Conservation (phyloP, 2,113 vertebrate genomes). For the Caranx melampygus region DNA sequence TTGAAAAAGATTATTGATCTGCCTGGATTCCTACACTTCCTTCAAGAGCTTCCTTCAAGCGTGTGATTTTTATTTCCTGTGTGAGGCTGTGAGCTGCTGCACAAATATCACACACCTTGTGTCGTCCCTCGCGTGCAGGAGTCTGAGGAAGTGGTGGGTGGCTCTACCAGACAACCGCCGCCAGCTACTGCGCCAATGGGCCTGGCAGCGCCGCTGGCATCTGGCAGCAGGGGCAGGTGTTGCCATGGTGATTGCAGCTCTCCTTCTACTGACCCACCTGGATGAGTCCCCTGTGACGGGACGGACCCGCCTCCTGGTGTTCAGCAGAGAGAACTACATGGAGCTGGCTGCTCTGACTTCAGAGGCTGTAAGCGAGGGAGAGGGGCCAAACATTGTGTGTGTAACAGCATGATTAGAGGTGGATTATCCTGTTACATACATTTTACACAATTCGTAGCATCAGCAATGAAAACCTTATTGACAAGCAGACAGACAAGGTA, state of each 20-base stretch:
- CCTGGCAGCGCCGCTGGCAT: conserved; percentile 88
- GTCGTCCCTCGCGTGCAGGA: conserved; percentile 79
- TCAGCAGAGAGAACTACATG: conserved; percentile 90
- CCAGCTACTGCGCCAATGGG: conserved; percentile 86
- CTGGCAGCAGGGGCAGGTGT: conserved; percentile 79
- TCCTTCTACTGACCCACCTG: conserved; percentile 92
- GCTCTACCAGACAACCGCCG: conserved; percentile 89
- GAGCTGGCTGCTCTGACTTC: conserved; percentile 89
- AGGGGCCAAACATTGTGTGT: neutral
- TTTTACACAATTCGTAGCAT: neutral
- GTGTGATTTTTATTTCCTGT: neutral
- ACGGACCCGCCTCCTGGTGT: conserved; percentile 88
- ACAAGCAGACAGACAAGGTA: neutral
- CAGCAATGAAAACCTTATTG: neutral
- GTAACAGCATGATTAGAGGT: neutral
- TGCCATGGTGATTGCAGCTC: conserved; percentile 81
- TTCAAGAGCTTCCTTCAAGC: no score
- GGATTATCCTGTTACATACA: neutral
- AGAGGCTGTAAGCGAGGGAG: conserved; percentile 83
- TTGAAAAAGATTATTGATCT: conserved; percentile 5
- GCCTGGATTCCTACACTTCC: neutral
- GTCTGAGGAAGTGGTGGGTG: conserved; percentile 95
- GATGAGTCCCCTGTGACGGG: conserved; percentile 94
- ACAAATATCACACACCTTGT: neutral
- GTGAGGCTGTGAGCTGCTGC: neutral